Evolutionary conservation across 2,797 vertebrate species (phyloP), one percentile per base, ranked within the genome.

Genomic region (Spinibarbus caldwelli): DNA sequence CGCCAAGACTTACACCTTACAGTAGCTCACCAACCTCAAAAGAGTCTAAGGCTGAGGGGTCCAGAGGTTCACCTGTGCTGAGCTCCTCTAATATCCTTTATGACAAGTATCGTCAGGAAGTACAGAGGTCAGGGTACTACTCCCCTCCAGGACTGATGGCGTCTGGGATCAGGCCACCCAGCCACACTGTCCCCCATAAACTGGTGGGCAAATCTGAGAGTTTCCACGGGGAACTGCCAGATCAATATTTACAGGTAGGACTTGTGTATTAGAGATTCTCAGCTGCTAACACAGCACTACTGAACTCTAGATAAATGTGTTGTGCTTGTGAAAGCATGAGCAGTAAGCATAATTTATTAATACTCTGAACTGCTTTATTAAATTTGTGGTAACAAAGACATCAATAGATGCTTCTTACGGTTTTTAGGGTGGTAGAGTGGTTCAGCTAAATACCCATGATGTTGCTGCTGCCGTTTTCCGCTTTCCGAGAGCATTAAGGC

Each of bases 401-500:
- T 31, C 38, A 62, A 11, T 14, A 8, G 12, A 19, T 70, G 26
- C 26, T 36, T 72, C 23, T 79, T 43, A 19, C n/a, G 62, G 9
- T 81, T 81, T 76, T n/a, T 68, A 88, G 89, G 86, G 71, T 80
- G 82, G 79, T 41, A 84, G 41, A 71, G 68, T 29, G 86, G 82
- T 92, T 78, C 91, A 96, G 77, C 82, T 93, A 0, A 94, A 92
- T 87, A 64, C 92, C 9, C 95, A 96, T 75, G 97, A 97, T 0
- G 95, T 94, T 86, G 93, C 95, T 12, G 93, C 92, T 78, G 93
- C 96, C 12, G 7, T 38, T 82, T 97, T 96, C 88, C 95, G 95
- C 34, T 97, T 97, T 26, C 95, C 98, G 89, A 96, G 97, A 95
- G 93, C 96, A 45, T 94, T 97, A 45, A 96, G 96, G 89, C 98